Evolutionary conservation across 2,797 vertebrate species (phyloP).

Genomic region (Strix occidentalis): DNA sequence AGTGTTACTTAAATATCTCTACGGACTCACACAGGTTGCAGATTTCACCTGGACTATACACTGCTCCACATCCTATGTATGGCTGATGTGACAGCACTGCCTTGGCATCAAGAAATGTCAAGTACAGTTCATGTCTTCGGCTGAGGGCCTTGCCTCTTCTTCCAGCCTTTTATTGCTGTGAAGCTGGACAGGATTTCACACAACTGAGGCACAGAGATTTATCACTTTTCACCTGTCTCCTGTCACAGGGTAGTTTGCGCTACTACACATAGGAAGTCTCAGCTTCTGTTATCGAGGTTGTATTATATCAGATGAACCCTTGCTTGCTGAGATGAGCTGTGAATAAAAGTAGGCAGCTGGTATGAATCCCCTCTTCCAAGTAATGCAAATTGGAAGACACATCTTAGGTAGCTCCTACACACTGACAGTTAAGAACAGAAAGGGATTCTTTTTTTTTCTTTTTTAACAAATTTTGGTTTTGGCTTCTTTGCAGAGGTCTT

Average conservation of each 20-base stretch:
- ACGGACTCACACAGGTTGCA: not conserved
- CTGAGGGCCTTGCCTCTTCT: not conserved
- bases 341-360: not conserved
- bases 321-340: not conserved
- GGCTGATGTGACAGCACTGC: not conserved
- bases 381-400: not conserved
- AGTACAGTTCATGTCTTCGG: not conserved
- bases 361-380: not conserved
- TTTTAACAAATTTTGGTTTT: not conserved
- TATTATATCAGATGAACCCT: not conserved
- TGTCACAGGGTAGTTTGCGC: not conserved
- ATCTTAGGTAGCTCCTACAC: not conserved
- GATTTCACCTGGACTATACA: not conserved
- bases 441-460: not conserved
- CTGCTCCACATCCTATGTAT: not conserved
- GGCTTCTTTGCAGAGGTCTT: not conserved
- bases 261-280: not conserved
- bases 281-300: not conserved
- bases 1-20: rapidly evolving
- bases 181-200: not conserved
- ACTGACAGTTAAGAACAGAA: not conserved
- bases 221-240: not conserved
- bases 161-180: not conserved
- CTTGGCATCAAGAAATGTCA: not conserved
- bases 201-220: not conserved